These are phyloP conservation scores for Taenaris catops DNA, from an alignment of 2,888 invertebrate species.

Conservation along the genomic window DNA sequence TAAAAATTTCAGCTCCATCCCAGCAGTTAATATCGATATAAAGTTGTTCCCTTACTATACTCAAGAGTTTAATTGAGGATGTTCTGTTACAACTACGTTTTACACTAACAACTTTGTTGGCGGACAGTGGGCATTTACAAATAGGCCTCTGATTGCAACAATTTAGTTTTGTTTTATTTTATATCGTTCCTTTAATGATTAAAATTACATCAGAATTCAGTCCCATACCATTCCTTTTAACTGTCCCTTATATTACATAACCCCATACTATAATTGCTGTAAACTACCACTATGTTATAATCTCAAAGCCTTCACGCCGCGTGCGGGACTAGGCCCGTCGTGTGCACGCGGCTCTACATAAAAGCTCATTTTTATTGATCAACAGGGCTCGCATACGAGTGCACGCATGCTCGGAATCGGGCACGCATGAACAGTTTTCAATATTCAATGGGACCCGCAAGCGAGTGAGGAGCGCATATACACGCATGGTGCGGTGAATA, in stretches of 20 bases:
- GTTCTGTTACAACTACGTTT: slow-evolving; percentile 64
- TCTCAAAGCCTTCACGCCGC: slow-evolving; percentile 53
- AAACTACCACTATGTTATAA: slow-evolving; percentile 62
- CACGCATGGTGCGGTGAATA: too few species aligned
- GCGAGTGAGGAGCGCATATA: too few species aligned
- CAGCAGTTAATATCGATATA: slow-evolving; percentile 40
- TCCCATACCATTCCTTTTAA: slow-evolving; percentile 60
- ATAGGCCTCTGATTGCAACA: slow-evolving; percentile 65
- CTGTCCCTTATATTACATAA: slow-evolving; percentile 70
- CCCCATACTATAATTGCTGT: slow-evolving; percentile 68
- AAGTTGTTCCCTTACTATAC: slow-evolving; percentile 58
- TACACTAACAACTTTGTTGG: slow-evolving; percentile 72
- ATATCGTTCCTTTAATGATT: slow-evolving; percentile 69
- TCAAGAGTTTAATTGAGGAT: slow-evolving; percentile 72
- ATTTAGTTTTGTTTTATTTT: slow-evolving; percentile 43
- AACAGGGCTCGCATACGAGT: too few species aligned
- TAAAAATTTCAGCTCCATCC: slow-evolving; percentile 43
- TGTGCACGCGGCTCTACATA: too few species aligned
- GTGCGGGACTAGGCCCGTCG: slow-evolving; percentile 8
- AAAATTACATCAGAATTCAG: slow-evolving; percentile 73
- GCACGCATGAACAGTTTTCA: too few species aligned
- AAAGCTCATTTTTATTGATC: too few species aligned
- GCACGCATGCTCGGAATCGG: too few species aligned
- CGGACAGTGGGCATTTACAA: slow-evolving; percentile 55
- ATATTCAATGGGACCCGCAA: too few species aligned